phyloP scores from a whole-genome alignment of 2,888 invertebrate species.

The Pheosia tremula region DNA sequence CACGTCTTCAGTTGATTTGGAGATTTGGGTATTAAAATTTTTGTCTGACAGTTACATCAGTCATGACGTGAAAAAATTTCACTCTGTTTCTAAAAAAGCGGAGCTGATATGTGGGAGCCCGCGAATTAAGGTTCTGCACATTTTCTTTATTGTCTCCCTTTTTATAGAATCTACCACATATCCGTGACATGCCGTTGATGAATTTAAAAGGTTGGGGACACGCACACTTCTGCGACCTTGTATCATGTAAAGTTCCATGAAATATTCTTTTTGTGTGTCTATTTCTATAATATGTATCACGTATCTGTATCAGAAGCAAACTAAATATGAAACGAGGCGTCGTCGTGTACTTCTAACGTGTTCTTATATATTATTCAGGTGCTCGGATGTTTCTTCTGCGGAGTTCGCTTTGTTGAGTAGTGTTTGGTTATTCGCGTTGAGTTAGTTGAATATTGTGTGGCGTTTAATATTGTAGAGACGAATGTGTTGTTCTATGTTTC shows the following conservation, averaged over 20 bases:
- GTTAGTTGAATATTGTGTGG: slow-evolving; percentile 11
- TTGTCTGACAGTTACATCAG: slow-evolving; percentile 1
- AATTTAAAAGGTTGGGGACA: slow-evolving; percentile 22
- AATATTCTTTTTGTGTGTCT: slow-evolving; percentile 16
- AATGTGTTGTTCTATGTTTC: neutral
- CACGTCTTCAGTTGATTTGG: slow-evolving; percentile 6
- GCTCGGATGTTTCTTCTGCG: slow-evolving; percentile 34
- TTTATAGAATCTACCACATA: slow-evolving; percentile 24
- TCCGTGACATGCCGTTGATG: slow-evolving; percentile 28
- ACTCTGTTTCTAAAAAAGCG: slow-evolving; percentile 3
- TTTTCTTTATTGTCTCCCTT: slow-evolving; percentile 16
- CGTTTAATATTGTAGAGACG: slow-evolving; percentile 23
- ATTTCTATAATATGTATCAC: slow-evolving; percentile 13
- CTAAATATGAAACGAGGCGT: slow-evolving; percentile 19
- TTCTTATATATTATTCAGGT: slow-evolving; percentile 39
- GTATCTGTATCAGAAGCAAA: neutral
- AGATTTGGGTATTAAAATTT: slow-evolving; percentile 12
- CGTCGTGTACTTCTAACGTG: slow-evolving; percentile 23
- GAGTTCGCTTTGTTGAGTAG: slow-evolving; percentile 33
- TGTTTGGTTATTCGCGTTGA: slow-evolving; percentile 19
- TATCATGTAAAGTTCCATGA: slow-evolving; percentile 10
- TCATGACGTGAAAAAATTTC: slow-evolving; percentile 4
- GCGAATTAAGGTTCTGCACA: slow-evolving; percentile 6
- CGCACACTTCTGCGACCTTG: slow-evolving; percentile 2
- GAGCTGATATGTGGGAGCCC: neutral